These are phyloP conservation scores for Centruroides sculpturatus DNA, from an alignment of 1,140 invertebrate genomes.

Conservation along the genomic window DNA sequence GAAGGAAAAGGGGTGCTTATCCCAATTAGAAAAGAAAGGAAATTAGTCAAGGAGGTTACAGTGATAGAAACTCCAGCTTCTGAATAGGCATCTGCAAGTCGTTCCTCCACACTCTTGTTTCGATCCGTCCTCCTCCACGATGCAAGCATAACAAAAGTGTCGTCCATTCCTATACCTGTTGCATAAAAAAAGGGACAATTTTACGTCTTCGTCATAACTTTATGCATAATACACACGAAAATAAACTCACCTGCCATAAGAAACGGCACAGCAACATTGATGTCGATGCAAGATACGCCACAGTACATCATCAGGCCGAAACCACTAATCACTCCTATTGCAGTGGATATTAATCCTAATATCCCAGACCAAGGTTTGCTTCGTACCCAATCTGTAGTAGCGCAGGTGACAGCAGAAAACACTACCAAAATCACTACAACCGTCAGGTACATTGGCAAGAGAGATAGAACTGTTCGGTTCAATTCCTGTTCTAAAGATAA, in stretches of 20 bases:
- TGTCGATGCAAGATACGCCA: conserved; percentile 84
- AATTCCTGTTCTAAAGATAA: conserved; percentile 71
- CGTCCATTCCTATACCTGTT: conserved; percentile 87
- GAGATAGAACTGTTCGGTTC: conserved; percentile 71
- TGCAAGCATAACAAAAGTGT: conserved; percentile 91
- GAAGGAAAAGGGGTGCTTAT: conserved; percentile 85
- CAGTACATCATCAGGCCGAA: conserved; percentile 81
- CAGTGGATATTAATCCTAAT: conserved; percentile 77
- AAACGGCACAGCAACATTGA: conserved; percentile 85
- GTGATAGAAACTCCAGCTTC: conserved; percentile 96
- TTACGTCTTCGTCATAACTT: no score
- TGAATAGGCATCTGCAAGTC: conserved; percentile 72
- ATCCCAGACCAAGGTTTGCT: conserved; percentile 81
- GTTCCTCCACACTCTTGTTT: conserved; percentile 58
- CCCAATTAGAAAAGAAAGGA: conserved; percentile 90
- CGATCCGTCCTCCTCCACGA: conserved; percentile 74
- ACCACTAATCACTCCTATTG: conserved; percentile 70
- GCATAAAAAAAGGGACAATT: no score
- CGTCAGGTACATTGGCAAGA: conserved; percentile 71
- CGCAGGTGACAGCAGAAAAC: conserved; percentile 52
- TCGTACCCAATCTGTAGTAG: conserved; percentile 68
- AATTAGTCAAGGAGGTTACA: conserved; percentile 91
- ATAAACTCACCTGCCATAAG: conserved; percentile 72
- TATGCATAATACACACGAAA: background rate
- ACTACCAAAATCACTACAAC: conserved; percentile 52